These are phyloP conservation scores for Furnarius figulus DNA, from an alignment of 2,113 vertebrate species.

Conservation along the genomic window DNA sequence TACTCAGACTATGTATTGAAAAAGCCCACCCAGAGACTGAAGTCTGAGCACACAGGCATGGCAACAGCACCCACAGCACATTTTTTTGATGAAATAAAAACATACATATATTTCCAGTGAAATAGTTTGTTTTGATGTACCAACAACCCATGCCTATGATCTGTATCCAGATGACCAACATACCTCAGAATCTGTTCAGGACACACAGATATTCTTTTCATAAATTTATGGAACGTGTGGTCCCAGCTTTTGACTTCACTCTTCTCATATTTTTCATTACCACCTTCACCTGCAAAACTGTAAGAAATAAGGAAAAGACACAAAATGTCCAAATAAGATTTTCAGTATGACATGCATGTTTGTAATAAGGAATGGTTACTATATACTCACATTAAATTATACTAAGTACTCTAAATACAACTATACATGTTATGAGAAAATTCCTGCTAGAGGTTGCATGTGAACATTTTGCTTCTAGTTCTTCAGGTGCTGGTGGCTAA, in stretches of 20 bases:
- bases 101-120: not conserved
- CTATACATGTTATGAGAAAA: not conserved
- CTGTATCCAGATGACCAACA: not conserved
- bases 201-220: slow-evolving; percentile 83
- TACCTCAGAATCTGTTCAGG: slow-evolving; percentile 84
- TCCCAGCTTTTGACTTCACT: slow-evolving; percentile 73
- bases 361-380: not conserved
- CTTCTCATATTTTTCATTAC: slow-evolving; percentile 82
- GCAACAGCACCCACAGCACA: not conserved
- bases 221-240: slow-evolving; percentile 78
- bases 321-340: not conserved
- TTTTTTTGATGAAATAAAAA: not conserved
- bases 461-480: not conserved
- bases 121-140: not conserved
- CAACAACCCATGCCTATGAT: not conserved
- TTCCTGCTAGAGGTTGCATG: not conserved
- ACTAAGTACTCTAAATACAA: not conserved
- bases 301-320: not conserved
- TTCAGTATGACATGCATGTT: not conserved
- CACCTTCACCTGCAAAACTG: slow-evolving; percentile 56
- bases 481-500: not conserved
- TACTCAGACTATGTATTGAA: not conserved
- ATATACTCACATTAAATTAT: not conserved
- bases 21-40: not conserved
- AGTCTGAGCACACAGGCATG: not conserved